Evolutionary conservation across 2,888 invertebrate species (phyloP), one percentile per base, ranked within the genome.

Genomic region (Penaeus monodon): DNA sequence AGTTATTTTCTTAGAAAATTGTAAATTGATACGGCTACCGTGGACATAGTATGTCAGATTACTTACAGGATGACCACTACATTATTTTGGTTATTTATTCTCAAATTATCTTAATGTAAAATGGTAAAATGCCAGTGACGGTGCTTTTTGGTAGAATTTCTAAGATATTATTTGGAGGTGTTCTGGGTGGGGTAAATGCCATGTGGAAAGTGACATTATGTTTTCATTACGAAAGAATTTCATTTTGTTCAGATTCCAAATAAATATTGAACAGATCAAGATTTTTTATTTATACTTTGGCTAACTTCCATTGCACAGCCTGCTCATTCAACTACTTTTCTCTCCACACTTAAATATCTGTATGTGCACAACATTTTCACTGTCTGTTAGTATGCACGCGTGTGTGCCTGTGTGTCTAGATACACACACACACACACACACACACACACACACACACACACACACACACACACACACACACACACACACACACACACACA

Each of bases 1-100:
- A 86, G 86, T 86, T 86, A 86, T 86, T 86, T 86, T 86, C 86
- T 44, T 86, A 86, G 86, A 81, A 86, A 86, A 82, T 86, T 86
- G 68, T 77, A 74, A 81, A 86, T 86, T 70, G 29, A 76, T 66
- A 77, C 65, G 86, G 86, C 81, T 68, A 80, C 80, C 85, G 33
- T 64, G 64, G 63, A 64, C 20, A 79, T 64, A 49, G 68, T 78
- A 73, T 66, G 84, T 78, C 84, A 84, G 49, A 49, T 84, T 78
- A 63, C 78, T 84, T 78, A 64, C 78, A 66, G 78, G 65, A 68
- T 84, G 84, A 78, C 78, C 84, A 78, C 33, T n/a, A 68, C 29
- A 29, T 49, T 38, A 77, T 74, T 80, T 33, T 80, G 65, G 74
- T 81, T 86, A 27, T 81, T 57, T 29, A 33, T 77, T 74, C 81